Percentiles rank a stretch among this genome's conserved stretches.
Conservation (phyloP, 2,113 vertebrate genomes). For the Mungos mungo region DNA sequence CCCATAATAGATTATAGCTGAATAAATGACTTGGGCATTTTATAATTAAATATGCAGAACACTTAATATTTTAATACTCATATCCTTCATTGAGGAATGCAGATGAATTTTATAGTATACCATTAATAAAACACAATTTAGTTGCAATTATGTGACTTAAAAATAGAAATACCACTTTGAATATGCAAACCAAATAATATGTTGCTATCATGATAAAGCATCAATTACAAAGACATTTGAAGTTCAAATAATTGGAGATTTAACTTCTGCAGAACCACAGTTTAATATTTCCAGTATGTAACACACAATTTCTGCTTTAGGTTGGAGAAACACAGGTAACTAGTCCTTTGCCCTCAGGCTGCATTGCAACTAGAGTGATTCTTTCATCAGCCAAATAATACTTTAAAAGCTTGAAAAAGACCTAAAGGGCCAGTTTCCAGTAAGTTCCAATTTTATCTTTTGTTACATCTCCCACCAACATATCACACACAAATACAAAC, state of each 20-base stretch:
- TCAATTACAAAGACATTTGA: constrained; percentile 7
- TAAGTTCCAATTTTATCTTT: neutral
- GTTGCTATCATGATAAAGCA: neutral
- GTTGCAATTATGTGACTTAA: constrained; percentile 34
- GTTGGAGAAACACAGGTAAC: neutral
- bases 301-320: neutral
- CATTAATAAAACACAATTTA: constrained; percentile 42
- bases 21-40: constrained; percentile 70
- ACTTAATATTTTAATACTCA: constrained; percentile 53
- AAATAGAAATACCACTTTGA: constrained; percentile 31
- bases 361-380: neutral
- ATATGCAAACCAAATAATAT: neutral
- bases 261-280: neutral
- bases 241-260: neutral
- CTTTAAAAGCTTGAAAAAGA: constrained; percentile 39
- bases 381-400: constrained; percentile 54
- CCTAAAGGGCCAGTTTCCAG: constrained; percentile 23
- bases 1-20: constrained; percentile 72
- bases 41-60: constrained; percentile 72
- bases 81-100: constrained; percentile 41
- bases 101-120: neutral
- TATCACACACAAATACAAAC: neutral
- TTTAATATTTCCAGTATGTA: neutral
- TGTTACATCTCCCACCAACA: neutral
- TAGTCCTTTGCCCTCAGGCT: neutral